A percentile compares a stretch with the other conserved stretches of the same genome.
Evolutionary conservation across 2,888 invertebrate genomes (phyloP).

Genomic region (Pediacus dermestoides): DNA sequence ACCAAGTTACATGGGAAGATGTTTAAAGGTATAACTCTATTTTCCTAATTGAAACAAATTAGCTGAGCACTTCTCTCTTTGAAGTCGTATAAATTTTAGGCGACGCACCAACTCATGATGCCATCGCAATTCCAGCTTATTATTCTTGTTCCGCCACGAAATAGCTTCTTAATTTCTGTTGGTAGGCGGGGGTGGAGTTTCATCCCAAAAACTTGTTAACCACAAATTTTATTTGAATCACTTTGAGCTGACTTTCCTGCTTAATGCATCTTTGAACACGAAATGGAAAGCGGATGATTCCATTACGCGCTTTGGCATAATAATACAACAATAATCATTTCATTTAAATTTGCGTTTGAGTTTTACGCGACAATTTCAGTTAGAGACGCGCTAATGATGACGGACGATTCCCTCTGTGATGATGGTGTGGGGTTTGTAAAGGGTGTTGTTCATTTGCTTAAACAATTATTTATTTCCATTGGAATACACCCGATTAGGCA

Average conservation of each 20-base stretch:
- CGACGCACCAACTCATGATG: slow-evolving; percentile 33
- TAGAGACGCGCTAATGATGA: no score
- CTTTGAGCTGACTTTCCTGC: slow-evolving; percentile 31
- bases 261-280: slow-evolving; percentile 29
- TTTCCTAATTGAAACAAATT: slow-evolving; percentile 48
- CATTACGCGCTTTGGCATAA: no score
- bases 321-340: no score
- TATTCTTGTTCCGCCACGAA: slow-evolving; percentile 45
- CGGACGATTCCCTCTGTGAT: no score
- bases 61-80: slow-evolving; percentile 42
- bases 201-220: slow-evolving; percentile 48
- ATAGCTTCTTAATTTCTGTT: slow-evolving; percentile 48
- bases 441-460: slow-evolving; percentile 2
- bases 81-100: slow-evolving; percentile 38
- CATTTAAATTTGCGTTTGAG: no score
- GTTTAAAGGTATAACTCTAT: slow-evolving; percentile 44
- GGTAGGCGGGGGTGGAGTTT: no score
- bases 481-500: slow-evolving; percentile 43
- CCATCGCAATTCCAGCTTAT: slow-evolving; percentile 39
- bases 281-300: slow-evolving; percentile 28
- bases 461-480: slow-evolving; percentile 46
- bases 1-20: slow-evolving; percentile 35
- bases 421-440: no score
- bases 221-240: slow-evolving; percentile 45
- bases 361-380: no score